Evolutionary conservation across 2,113 vertebrate species (phyloP).

Genomic region (Crocuta crocuta): DNA sequence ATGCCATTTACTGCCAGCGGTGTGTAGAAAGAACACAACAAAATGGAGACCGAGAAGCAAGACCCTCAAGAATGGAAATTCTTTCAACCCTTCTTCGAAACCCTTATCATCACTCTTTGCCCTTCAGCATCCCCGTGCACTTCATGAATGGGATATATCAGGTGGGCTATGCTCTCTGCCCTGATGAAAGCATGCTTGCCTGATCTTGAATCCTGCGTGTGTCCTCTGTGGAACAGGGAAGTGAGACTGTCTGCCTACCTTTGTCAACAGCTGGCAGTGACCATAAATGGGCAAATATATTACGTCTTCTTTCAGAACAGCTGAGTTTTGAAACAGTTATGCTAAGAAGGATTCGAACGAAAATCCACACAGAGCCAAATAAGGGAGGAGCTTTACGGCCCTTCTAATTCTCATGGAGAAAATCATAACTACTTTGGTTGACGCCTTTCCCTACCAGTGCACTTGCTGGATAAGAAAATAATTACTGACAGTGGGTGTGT

Average conservation of each 20-base stretch:
- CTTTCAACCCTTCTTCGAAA: constrained; percentile 97
- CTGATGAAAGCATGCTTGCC: background rate
- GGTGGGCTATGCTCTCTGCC: constrained; percentile 83
- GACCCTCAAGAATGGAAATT: constrained; percentile 98
- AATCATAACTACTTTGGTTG: background rate
- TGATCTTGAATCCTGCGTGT: background rate
- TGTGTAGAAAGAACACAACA: constrained; percentile 96
- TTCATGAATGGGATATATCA: constrained; percentile 98
- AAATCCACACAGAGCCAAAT: background rate
- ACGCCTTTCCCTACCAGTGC: background rate
- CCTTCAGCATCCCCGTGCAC: constrained; percentile 98
- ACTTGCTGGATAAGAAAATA: background rate
- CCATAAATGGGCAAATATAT: background rate
- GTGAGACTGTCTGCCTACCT: background rate
- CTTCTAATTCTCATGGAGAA: background rate
- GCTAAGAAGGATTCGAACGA: background rate
- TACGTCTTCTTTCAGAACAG: background rate
- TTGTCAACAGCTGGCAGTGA: background rate
- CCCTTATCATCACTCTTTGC: constrained; percentile 97
- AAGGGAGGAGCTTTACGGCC: background rate
- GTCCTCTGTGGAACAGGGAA: background rate
- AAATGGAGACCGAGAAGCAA: constrained; percentile 94
- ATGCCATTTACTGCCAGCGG: constrained; percentile 97
- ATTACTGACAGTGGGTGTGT: background rate
- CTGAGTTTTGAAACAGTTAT: constrained; percentile 18